Base-by-base conservation (phyloP, 2,888 invertebrate genomes). In the Pristionchus entomophagus region DNA sequence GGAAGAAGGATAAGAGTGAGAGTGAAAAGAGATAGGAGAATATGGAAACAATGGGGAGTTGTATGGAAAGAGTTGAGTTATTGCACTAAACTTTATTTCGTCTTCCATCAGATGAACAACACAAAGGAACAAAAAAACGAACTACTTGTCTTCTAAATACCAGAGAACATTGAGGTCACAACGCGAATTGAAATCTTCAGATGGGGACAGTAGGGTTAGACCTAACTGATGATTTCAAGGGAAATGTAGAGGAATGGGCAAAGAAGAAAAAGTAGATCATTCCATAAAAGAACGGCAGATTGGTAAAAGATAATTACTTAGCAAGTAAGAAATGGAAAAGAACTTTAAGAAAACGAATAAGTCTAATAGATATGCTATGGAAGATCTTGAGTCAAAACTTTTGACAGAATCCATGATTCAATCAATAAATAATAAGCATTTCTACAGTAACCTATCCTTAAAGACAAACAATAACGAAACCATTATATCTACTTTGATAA, bases 61-160 rank as follows among this genome's bases (percentile, higher is more conserved):
- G 35, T 35, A 14, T 1, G 29, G 32, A 0, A 12, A 32, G 17
- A 32, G 8, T 14, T 12, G n/a, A 14, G 29, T 26, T 73, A 5
- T 73, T 73, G 35, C 73, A 73, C 73, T n/a, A 73, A 73, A 2
- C 73, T 73, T 73, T 73, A 73, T 73, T 73, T n/a, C n/a, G 22
- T 26, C 45, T 35, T 45, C 32, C 73, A 73, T 73, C 73, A 73
- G 41, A 73, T 73, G 73, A 73, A 73, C 73, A 73, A 73, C 73
- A 73, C 73, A 73, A 73, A 73, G 22, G 26, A 73, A 14, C 73
- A n/a, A 73, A 73, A n/a, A n/a, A n/a, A 45, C 41, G 26, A 41
- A n/a, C n/a, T 35, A n/a, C 73, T 32, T 73, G 41, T n/a, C 45
- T 45, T 45, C 14, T 41, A 73, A 41, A 73, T 8, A n/a, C n/a